Evolutionary conservation across 2,888 invertebrate genomes (phyloP).

Genomic region (Eupeodes luniger): DNA sequence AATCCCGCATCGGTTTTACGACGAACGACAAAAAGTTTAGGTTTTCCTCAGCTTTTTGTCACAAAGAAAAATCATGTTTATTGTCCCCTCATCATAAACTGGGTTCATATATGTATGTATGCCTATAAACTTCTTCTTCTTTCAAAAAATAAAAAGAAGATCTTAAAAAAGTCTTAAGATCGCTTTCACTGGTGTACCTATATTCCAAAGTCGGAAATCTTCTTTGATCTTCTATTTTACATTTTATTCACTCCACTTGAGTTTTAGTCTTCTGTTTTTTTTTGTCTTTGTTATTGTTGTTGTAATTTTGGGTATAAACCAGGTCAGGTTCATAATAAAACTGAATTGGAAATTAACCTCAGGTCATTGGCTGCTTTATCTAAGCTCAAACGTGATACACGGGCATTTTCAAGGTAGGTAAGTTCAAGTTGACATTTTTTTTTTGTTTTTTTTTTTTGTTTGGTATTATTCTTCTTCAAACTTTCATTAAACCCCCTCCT

Average conservation of each 20-base stretch:
- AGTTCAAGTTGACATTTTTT: constrained; percentile 69
- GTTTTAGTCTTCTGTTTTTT: constrained; percentile 3
- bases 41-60: background rate
- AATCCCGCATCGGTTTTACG: constrained; percentile 50
- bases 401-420: constrained; percentile 54
- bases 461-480: background rate
- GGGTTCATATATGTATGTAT: background rate
- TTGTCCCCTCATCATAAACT: constrained; percentile 26
- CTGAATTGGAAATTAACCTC: constrained; percentile 63
- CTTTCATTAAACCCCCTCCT: constrained; percentile 18
- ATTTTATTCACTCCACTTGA: background rate
- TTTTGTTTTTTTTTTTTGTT: background rate
- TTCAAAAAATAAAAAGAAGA: background rate
- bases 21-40: background rate
- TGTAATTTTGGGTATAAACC: constrained; percentile 35
- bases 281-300: background rate
- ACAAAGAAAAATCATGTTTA: constrained; percentile 44
- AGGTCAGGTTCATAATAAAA: constrained; percentile 70
- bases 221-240: constrained; percentile 36
- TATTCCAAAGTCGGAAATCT: constrained; percentile 13
- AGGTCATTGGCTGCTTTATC: constrained; percentile 68
- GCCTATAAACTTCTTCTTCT: background rate
- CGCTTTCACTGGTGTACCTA: constrained; percentile 60
- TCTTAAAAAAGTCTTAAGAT: constrained; percentile 31
- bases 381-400: constrained; percentile 11